Percentiles rank a stretch among this genome's conserved stretches.
phyloP scores from a whole-genome alignment of 2,888 invertebrate species.

The Ophion ventricosus region DNA sequence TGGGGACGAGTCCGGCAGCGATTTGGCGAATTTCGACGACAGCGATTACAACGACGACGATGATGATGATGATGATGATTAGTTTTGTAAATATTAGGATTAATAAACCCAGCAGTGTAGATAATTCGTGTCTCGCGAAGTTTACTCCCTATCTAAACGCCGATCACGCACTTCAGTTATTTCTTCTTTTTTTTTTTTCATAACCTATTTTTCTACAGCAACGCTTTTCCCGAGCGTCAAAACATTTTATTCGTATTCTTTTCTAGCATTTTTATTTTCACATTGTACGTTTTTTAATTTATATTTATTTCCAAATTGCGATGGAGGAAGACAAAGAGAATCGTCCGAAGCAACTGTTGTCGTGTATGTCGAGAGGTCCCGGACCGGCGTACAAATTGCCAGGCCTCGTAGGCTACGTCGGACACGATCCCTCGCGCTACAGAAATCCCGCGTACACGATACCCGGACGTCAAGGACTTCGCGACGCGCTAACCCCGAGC shows the following conservation, averaged over 20 bases:
- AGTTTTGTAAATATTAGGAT: slow-evolving; percentile 54
- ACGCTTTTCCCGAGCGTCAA: slow-evolving; percentile 36
- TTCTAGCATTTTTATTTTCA: slow-evolving; percentile 43
- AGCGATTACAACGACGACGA: slow-evolving; percentile 33
- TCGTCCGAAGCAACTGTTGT: slow-evolving; percentile 57
- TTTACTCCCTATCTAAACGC: slow-evolving; percentile 37
- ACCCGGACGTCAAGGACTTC: slow-evolving; percentile 81
- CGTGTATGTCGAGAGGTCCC: slow-evolving; percentile 82
- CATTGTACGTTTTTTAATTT: slow-evolving; percentile 24
- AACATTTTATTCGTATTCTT: slow-evolving; percentile 43
- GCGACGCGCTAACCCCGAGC: slow-evolving; percentile 72
- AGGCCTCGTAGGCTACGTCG: slow-evolving; percentile 86
- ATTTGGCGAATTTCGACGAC: slow-evolving; percentile 42
- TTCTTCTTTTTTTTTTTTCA: slow-evolving; percentile 49
- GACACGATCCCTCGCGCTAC: slow-evolving; percentile 87
- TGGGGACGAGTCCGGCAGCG: slow-evolving; percentile 59
- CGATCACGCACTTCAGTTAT: slow-evolving; percentile 52
- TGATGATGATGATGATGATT: slow-evolving; percentile 51
- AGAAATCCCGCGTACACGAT: slow-evolving; percentile 88
- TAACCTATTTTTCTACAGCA: slow-evolving; percentile 32
- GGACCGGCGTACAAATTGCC: slow-evolving; percentile 88
- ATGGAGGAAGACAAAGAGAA: slow-evolving; percentile 62
- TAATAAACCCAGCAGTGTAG: slow-evolving; percentile 56
- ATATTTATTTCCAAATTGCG: slow-evolving; percentile 42
- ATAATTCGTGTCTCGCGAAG: slow-evolving; percentile 27